Evolutionary conservation across 2,797 vertebrate species (phyloP), one percentile per base, ranked within the genome.

Genomic region (Periophthalmus magnuspinnatus): DNA sequence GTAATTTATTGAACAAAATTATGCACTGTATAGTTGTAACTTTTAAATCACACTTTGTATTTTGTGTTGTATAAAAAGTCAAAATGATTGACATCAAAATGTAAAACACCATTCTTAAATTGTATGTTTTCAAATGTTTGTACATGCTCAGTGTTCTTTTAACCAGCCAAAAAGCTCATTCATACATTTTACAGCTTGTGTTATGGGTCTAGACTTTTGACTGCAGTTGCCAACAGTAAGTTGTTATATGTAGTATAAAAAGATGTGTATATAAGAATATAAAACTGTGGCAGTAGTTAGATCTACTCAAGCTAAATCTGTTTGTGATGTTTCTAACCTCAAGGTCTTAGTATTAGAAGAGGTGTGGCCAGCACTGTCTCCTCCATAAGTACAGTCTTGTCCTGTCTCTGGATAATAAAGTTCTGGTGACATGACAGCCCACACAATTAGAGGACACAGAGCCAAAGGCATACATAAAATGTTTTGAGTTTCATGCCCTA

Each of bases 321-420:
- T 60, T 60, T 60, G 58, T 63, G 59, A 61, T 36, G 33, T 58
- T 28, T 32, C 16, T 16, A 57, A 33, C 57, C 57, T 59, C 32
- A 34, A 28, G 55, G 55, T 72, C 52, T n/a, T 10, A 81, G 38
- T 64, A 38, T 80, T 72, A 68, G 69, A 60, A 71, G 71, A 84
- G 83, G 80, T 32, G 78, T 65, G 80, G 84, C 76, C 54, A 71
- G 72, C 82, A 78, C 82, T 80, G 58, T 14, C 45, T 70, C 70
- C 61, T 22, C 60, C 76, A 75, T 74, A 10, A 76, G 74, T 84
- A 41, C 11, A 66, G 21, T 72, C 69, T 76, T 84, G 79, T 84
- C 85, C 77, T 74, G 77, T 82, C 76, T 86, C 52, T 76, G 77
- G 58, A 55, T 69, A 67, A 80, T 56, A 69, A 38, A 68, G 54